Percentiles rank a stretch among this genome's conserved stretches.
phyloP scores from a whole-genome alignment of 2,797 vertebrate genomes.

The Protosalanx chinensis region DNA sequence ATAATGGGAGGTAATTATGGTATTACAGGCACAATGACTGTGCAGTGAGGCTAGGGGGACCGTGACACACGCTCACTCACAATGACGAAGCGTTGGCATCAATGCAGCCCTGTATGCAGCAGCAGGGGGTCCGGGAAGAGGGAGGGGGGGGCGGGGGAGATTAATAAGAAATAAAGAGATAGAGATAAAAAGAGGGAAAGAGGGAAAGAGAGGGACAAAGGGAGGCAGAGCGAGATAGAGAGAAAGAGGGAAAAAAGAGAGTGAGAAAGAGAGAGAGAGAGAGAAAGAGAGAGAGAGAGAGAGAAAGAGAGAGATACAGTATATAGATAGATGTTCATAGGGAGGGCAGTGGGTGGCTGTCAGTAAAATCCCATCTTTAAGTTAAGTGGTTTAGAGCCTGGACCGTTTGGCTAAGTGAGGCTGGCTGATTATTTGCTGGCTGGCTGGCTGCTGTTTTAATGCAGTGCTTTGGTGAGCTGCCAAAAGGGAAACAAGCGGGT shows the following conservation, averaged over 20 bases:
- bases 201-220: background rate
- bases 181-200: background rate
- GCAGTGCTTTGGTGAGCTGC: slow-evolving; percentile 1
- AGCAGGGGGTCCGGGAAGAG: slow-evolving; percentile 45
- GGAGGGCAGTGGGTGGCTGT: background rate
- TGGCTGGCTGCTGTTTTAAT: slow-evolving; percentile 31
- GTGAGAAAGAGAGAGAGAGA: background rate
- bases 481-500: background rate
- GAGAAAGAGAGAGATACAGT: too few relatives aligned
- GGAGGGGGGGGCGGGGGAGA: background rate
- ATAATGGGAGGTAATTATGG: slow-evolving; percentile 65
- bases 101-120: slow-evolving; percentile 52
- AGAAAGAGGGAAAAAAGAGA: background rate
- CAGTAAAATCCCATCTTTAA: slow-evolving; percentile 14
- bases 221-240: background rate
- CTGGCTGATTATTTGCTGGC: background rate
- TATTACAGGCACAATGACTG: slow-evolving; percentile 58
- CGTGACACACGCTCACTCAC: slow-evolving; percentile 60
- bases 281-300: too few relatives aligned
- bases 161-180: too few relatives aligned
- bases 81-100: slow-evolving; percentile 44
- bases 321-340: too few relatives aligned
- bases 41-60: slow-evolving; percentile 48
- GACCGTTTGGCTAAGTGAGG: background rate
- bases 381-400: background rate